A percentile compares a stretch with the other conserved stretches of the same genome.
These are phyloP conservation scores for Aromia moschata DNA, from an alignment of 2,888 invertebrate genomes.

Conservation along the genomic window DNA sequence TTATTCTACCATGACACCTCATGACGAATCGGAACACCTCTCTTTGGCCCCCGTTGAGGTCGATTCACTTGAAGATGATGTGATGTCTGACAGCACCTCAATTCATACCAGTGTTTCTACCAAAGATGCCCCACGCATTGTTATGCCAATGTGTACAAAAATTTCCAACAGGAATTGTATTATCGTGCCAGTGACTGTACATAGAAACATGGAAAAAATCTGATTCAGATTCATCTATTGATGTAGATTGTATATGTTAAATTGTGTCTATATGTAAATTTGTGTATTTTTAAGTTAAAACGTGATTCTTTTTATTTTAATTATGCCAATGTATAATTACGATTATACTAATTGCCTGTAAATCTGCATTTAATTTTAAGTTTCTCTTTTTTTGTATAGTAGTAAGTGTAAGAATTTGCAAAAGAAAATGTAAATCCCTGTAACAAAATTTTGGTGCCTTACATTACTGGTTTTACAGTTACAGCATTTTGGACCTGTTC, in stretches of 20 bases:
- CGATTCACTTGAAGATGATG: conserved; percentile 66
- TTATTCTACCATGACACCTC: conserved; percentile 93
- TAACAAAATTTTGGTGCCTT: neutral
- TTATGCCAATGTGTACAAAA: conserved; percentile 51
- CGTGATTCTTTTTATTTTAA: neutral
- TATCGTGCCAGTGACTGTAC: conserved; percentile 89
- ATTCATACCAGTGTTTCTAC: conserved; percentile 65
- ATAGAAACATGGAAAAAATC: conserved; percentile 86
- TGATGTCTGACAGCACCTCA: conserved; percentile 70
- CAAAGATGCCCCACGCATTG: conserved; percentile 50
- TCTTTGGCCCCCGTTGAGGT: conserved; percentile 78
- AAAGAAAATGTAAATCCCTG: neutral
- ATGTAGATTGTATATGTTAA: conserved; percentile 8
- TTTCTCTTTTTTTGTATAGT: too few species aligned
- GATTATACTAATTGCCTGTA: neutral
- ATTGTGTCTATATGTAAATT: conserved; percentile 30
- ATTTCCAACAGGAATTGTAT: conserved; percentile 67
- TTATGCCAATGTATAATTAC: neutral
- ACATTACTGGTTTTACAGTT: too few species aligned
- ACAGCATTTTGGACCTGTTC: too few species aligned
- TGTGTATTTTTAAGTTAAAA: conserved; percentile 16
- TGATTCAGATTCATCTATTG: conserved; percentile 33
- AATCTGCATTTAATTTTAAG: too few species aligned
- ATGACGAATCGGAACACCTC: conserved; percentile 87
- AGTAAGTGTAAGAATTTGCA: neutral